Conservation (phyloP, 2,797 vertebrate species). For the Cheirogaleus major region DNA sequence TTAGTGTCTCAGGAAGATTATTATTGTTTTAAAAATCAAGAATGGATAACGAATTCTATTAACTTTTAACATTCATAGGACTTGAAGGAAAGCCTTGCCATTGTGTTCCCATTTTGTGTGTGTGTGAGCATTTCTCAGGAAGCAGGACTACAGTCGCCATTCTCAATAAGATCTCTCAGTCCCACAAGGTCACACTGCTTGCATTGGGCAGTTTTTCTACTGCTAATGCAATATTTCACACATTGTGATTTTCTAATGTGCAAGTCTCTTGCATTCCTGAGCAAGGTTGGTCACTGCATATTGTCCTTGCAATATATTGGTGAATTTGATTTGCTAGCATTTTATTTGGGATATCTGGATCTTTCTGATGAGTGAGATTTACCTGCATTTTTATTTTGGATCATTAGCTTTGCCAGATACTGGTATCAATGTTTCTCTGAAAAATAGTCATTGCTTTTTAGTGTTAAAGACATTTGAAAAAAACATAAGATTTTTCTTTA, state of each 20-base stretch:
- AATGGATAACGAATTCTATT: not conserved
- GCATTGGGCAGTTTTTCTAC: not conserved
- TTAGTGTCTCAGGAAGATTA: not conserved
- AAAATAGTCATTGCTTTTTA: not conserved
- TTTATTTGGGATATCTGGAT: not conserved
- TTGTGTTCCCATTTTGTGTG: not conserved
- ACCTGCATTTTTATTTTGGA: not conserved
- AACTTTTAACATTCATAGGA: not conserved
- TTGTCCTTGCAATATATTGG: not conserved
- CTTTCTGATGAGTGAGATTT: not conserved
- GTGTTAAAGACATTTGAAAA: not conserved
- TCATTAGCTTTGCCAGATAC: not conserved
- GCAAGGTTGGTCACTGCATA: not conserved
- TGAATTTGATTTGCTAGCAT: not conserved
- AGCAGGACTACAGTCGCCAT: accelerated
- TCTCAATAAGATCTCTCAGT: not conserved
- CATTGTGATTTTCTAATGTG: not conserved
- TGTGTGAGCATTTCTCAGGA: not conserved
- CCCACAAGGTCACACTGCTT: not conserved
- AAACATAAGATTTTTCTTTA: not conserved
- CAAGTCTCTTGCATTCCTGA: not conserved
- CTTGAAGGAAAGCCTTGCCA: not conserved
- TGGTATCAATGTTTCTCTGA: not conserved
- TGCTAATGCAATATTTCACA: not conserved
- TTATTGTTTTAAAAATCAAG: not conserved